Conservation (phyloP, 2,113 vertebrate species). For the Varanus salvator region DNA sequence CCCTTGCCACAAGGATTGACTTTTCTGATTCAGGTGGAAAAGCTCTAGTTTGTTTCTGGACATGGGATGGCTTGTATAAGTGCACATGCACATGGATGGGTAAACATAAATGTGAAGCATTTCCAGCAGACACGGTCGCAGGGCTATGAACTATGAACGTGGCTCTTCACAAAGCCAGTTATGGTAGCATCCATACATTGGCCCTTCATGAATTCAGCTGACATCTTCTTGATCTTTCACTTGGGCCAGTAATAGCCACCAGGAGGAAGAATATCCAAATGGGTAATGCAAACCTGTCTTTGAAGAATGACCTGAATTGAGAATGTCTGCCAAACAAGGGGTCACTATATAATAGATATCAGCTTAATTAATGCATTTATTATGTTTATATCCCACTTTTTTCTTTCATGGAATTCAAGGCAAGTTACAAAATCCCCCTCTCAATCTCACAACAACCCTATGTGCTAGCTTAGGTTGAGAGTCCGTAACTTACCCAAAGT, state of each 20-base stretch:
- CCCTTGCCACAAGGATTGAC: too few species aligned
- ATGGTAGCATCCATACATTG: neutral
- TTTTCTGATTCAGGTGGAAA: neutral
- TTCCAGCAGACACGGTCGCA: neutral
- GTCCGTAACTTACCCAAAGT: too few species aligned
- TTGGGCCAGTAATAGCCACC: constrained; percentile 9
- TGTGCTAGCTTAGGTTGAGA: too few species aligned
- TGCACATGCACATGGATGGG: too few species aligned
- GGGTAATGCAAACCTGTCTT: neutral
- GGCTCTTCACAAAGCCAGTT: neutral
- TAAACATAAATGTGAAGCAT: too few species aligned
- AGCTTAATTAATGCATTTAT: too few species aligned
- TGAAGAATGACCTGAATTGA: neutral
- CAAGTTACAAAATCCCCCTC: too few species aligned
- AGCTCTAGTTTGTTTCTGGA: neutral
- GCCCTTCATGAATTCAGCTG: neutral
- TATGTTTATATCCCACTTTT: too few species aligned
- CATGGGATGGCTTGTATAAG: neutral
- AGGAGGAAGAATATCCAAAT: neutral
- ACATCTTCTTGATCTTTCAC: neutral
- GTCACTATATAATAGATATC: neutral
- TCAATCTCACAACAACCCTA: too few species aligned
- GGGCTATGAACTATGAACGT: neutral
- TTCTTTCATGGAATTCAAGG: too few species aligned
- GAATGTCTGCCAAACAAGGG: neutral